Conservation (phyloP, 1,140 invertebrate species). For the Drosophila lowei region DNA sequence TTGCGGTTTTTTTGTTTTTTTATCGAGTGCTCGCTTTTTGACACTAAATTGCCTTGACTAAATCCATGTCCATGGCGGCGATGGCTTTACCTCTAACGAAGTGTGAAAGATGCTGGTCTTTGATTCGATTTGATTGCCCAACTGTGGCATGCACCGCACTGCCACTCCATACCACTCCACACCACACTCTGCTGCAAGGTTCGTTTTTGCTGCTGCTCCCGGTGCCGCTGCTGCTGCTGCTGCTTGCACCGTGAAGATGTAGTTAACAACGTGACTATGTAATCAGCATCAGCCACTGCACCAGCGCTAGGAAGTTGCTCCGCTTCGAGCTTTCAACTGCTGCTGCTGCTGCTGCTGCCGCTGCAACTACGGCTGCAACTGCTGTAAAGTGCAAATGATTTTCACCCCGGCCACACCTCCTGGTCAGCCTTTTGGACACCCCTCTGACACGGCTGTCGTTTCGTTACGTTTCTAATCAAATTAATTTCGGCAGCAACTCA, state of each 20-base stretch:
- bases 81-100: constrained; percentile 74
- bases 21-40: constrained; percentile 71
- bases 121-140: constrained; percentile 75
- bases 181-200: constrained; percentile 66
- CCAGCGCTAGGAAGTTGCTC: constrained; percentile 61
- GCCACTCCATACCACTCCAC: constrained; percentile 48
- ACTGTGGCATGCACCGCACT: constrained; percentile 49
- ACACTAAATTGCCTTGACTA: constrained; percentile 74
- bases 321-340: constrained; percentile 37
- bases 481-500: constrained; percentile 70
- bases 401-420: constrained; percentile 46
- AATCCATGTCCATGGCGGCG: constrained; percentile 10
- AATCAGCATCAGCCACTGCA: constrained; percentile 60
- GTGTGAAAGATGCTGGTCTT: constrained; percentile 76
- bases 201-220: constrained; percentile 16
- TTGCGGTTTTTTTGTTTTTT: constrained; percentile 10
- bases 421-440: constrained; percentile 7
- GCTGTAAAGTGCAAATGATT: constrained; percentile 59
- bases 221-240: constrained; percentile 28
- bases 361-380: constrained; percentile 10
- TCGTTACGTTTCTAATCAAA: constrained; percentile 74
- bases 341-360: constrained; percentile 12
- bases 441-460: constrained; percentile 29
- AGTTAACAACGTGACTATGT: constrained; percentile 81
- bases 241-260: constrained; percentile 72